Percentiles rank a stretch among this genome's conserved stretches.
Conservation (phyloP, 2,113 vertebrate genomes). For the Callopanchax toddi region DNA sequence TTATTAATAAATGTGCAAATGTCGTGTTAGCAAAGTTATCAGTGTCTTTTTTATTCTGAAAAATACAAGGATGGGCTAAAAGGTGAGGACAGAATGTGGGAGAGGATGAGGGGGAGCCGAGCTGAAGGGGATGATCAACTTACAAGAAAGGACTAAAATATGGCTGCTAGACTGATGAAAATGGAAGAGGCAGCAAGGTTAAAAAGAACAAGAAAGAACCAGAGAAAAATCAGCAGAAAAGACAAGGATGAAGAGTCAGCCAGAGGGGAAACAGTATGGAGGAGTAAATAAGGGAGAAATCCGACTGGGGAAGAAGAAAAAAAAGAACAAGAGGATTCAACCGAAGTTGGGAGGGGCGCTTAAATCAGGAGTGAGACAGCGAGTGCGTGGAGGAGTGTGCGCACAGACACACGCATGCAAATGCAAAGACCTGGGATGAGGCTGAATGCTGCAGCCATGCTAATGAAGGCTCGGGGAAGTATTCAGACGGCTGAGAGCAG, state of each 20-base stretch:
- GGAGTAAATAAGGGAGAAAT: conserved; percentile 65
- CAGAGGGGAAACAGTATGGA: conserved; percentile 52
- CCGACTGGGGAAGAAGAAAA: conserved; percentile 54
- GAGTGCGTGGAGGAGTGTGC: background rate
- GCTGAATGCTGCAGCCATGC: conserved; percentile 76
- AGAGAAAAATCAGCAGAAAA: conserved; percentile 51
- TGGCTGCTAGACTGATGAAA: conserved; percentile 32
- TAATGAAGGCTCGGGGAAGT: conserved; percentile 77
- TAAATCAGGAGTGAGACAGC: conserved; percentile 15
- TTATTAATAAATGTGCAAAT: background rate
- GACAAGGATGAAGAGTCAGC: conserved; percentile 53
- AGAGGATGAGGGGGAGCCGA: conserved; percentile 33
- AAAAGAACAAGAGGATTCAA: conserved; percentile 53
- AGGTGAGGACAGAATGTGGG: conserved; percentile 30
- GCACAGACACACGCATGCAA: conserved; percentile 39
- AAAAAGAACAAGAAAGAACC: conserved; percentile 15
- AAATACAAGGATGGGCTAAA: conserved; percentile 7
- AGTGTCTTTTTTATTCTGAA: background rate
- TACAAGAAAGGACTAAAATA: conserved; percentile 49
- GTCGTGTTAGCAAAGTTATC: conserved; percentile 19
- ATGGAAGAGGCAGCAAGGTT: conserved; percentile 5
- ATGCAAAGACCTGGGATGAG: conserved; percentile 67
- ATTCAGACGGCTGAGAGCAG: conserved; percentile 70
- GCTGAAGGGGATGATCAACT: conserved; percentile 51
- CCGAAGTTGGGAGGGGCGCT: conserved; percentile 37